Evolutionary conservation across 92 coral and sea anemone species (phyloP), one percentile per base, ranked within the genome.

Genomic region (Anthopleura xanthogrammica): DNA sequence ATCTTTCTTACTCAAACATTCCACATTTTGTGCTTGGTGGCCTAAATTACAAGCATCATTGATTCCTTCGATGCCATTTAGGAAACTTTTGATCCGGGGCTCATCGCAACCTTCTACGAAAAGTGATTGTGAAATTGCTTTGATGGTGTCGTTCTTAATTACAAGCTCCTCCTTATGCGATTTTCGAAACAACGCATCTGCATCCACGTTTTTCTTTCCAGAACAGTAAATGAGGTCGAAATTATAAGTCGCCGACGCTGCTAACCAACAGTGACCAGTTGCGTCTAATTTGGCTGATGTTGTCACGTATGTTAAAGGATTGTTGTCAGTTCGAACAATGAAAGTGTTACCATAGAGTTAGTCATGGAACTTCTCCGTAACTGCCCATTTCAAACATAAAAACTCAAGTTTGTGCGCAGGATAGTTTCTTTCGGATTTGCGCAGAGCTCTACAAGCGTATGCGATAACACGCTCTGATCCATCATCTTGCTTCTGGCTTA

Each of bases 391-490:
- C 3, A 88, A 77, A 7, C 56, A 76, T 10, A 79, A 17, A 78
- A 83, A 77, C 64, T 88, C 85, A 14, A 78, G 72, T 22, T 82
- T 76, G 77, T 80, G 78, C 17, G 84, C 79, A 22, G 88, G 81
- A 74, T 79, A 83, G 72, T 83, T 78, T n/a, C n/a, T n/a, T n/a
- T n/a, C n/a, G n/a, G n/a, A n/a, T n/a, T n/a, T n/a, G n/a, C n/a
- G n/a, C n/a, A n/a, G n/a, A n/a, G n/a, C n/a, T n/a, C 90, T 86
- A 41, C 88, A 87, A 5, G 85, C 88, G 72, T 83, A 87, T 17
- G 88, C 80, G 8, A 87, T 50, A 4, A 87, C 86, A n/a, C n/a
- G n/a, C 64, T 58, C 12, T 5, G 3, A 12, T 58, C 20, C 64
- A 58, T 3, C 16, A 1, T 58, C 19, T 58, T 58, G 19, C 7